Conservation (phyloP, 1,140 invertebrate genomes). For the Drosophila jambulina region DNA sequence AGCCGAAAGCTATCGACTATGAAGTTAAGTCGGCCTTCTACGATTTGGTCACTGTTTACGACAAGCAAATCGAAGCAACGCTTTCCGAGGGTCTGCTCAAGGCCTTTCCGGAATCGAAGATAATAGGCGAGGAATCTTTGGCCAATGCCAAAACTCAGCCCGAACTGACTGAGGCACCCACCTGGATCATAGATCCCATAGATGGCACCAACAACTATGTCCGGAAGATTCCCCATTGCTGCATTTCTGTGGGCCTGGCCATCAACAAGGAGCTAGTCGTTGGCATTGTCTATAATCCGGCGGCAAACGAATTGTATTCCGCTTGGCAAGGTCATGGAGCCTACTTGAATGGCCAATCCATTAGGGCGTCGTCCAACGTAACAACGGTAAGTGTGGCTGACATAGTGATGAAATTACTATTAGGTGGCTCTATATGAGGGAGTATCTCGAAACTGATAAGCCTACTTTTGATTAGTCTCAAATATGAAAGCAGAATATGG, state of each 20-base stretch:
- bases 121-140: slow-evolving; percentile 94
- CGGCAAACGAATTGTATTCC: slow-evolving; percentile 90
- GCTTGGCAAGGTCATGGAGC: slow-evolving; percentile 90
- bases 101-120: slow-evolving; percentile 89
- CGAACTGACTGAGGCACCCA: slow-evolving; percentile 91
- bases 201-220: slow-evolving; percentile 92
- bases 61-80: slow-evolving; percentile 89
- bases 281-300: slow-evolving; percentile 92
- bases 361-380: slow-evolving; percentile 83
- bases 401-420: slow-evolving; percentile 1
- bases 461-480: neutral
- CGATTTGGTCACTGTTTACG: slow-evolving; percentile 92
- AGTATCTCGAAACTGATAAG: slow-evolving; percentile 12
- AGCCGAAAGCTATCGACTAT: slow-evolving; percentile 85
- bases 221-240: slow-evolving; percentile 88
- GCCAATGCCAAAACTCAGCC: slow-evolving; percentile 86
- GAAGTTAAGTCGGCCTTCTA: slow-evolving; percentile 88
- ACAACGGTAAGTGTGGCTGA: slow-evolving; percentile 42
- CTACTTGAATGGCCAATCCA: slow-evolving; percentile 89
- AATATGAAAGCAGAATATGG: neutral
- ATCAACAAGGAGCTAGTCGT: slow-evolving; percentile 88
- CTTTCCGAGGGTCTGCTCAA: slow-evolving; percentile 87
- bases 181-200: slow-evolving; percentile 95
- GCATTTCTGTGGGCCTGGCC: slow-evolving; percentile 89
- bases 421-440: neutral